Evolutionary conservation across 53 echinoderm and acorn worm species (phyloP).

Genomic region (Glandiceps talaboti): DNA sequence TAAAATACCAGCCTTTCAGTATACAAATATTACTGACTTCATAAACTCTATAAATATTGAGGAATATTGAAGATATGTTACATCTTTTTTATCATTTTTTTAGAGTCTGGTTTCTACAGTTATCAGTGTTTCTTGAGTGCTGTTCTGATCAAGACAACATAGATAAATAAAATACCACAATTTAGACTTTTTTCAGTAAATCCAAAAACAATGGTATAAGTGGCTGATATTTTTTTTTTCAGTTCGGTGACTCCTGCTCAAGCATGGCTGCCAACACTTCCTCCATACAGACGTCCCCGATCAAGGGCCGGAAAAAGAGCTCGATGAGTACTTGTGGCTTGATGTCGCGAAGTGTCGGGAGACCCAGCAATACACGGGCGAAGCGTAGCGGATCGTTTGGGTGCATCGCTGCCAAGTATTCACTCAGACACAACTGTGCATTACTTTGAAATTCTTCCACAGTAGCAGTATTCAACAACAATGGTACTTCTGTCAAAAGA

Average conservation of each 20-base stretch:
- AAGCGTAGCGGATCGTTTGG: slow-evolving; percentile 91
- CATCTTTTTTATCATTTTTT: too few relatives aligned
- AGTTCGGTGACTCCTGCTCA: too few relatives aligned
- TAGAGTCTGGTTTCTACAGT: too few relatives aligned
- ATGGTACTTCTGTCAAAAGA: slow-evolving; percentile 62
- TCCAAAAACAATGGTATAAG: too few relatives aligned
- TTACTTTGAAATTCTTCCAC: slow-evolving; percentile 89
- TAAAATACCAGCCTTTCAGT: too few relatives aligned
- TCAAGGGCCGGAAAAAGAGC: slow-evolving; percentile 95
- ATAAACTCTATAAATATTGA: too few relatives aligned
- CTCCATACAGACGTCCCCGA: slow-evolving; percentile 88
- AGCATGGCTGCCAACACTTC: slow-evolving; percentile 84
- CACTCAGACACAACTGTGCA: slow-evolving; percentile 78
- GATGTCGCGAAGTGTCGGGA: slow-evolving; percentile 95
- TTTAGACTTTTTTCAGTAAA: too few relatives aligned
- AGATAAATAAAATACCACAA: too few relatives aligned
- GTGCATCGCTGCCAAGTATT: slow-evolving; percentile 92
- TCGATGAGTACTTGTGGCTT: slow-evolving; percentile 86
- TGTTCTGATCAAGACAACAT: too few relatives aligned
- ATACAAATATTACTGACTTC: too few relatives aligned
- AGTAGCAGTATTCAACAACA: slow-evolving; percentile 61
- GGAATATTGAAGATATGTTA: too few relatives aligned
- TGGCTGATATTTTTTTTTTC: neutral
- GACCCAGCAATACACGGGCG: slow-evolving; percentile 91
- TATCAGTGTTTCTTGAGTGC: too few relatives aligned